phyloP scores from a whole-genome alignment of 2,797 vertebrate species.

The Lepilemur septentrionalis region DNA sequence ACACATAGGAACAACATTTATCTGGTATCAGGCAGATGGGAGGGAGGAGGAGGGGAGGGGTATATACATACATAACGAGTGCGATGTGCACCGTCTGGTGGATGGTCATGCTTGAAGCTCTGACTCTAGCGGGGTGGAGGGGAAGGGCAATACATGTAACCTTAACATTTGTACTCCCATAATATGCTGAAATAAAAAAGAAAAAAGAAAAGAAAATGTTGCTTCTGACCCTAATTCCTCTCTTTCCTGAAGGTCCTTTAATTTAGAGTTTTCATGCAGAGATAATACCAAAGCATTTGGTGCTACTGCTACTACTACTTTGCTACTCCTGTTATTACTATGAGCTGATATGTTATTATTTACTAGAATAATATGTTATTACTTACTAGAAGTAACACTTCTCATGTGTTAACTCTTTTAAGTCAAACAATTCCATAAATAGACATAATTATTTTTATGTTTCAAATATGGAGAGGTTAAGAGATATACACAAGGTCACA shows the following conservation, averaged over 20 bases:
- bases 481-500: background rate
- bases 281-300: background rate
- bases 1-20: too few relatives aligned
- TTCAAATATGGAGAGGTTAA: background rate
- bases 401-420: background rate
- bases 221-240: background rate
- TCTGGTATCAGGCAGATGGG: too few relatives aligned
- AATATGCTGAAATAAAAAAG: too few relatives aligned
- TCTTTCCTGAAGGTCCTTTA: background rate
- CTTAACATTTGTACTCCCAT: too few relatives aligned
- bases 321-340: background rate
- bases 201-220: background rate
- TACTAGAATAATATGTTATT: background rate
- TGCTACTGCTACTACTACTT: background rate
- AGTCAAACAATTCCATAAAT: background rate
- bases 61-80: too few relatives aligned
- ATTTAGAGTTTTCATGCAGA: background rate
- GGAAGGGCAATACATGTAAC: too few relatives aligned
- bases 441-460: background rate
- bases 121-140: too few relatives aligned
- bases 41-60: too few relatives aligned
- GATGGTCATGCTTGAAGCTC: too few relatives aligned
- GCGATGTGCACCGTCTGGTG: too few relatives aligned
- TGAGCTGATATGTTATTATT: background rate
- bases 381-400: too few relatives aligned